These are phyloP conservation scores for Girardinichthys multiradiatus DNA, from an alignment of 2,113 vertebrate genomes.

Conservation along the genomic window DNA sequence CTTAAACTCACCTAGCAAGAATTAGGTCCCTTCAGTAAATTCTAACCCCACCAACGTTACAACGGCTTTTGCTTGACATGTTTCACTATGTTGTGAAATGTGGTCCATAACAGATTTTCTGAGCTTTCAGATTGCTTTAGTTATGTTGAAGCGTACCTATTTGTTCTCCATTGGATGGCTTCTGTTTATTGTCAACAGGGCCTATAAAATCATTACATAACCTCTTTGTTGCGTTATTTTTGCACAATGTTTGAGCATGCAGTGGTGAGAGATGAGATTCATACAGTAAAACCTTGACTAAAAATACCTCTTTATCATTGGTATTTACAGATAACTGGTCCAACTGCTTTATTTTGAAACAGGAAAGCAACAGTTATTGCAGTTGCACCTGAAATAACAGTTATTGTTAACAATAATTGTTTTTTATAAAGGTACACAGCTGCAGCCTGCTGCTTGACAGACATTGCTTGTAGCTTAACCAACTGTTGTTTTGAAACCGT, in stretches of 20 bases:
- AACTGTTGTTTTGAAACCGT: too few species aligned
- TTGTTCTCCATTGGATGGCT: neutral
- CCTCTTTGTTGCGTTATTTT: neutral
- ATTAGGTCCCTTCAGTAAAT: neutral
- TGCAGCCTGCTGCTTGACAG: too few species aligned
- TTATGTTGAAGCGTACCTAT: neutral
- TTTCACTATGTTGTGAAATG: neutral
- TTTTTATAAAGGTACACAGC: too few species aligned
- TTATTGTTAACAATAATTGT: too few species aligned
- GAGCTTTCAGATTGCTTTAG: neutral
- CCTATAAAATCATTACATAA: neutral
- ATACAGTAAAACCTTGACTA: neutral
- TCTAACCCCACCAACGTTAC: neutral
- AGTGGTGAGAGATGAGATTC: neutral
- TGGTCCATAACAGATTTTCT: too few species aligned
- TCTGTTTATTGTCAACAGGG: neutral
- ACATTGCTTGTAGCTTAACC: too few species aligned
- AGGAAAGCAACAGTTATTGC: neutral
- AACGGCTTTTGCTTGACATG: neutral
- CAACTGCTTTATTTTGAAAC: neutral
- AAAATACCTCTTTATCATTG: neutral
- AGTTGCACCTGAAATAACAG: too few species aligned
- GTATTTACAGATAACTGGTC: neutral
- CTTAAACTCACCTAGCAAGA: neutral
- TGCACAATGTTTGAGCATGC: neutral